Percentiles rank a stretch among this genome's conserved stretches.
Evolutionary conservation across 2,113 vertebrate genomes (phyloP).

Genomic region (Larimichthys crocea): DNA sequence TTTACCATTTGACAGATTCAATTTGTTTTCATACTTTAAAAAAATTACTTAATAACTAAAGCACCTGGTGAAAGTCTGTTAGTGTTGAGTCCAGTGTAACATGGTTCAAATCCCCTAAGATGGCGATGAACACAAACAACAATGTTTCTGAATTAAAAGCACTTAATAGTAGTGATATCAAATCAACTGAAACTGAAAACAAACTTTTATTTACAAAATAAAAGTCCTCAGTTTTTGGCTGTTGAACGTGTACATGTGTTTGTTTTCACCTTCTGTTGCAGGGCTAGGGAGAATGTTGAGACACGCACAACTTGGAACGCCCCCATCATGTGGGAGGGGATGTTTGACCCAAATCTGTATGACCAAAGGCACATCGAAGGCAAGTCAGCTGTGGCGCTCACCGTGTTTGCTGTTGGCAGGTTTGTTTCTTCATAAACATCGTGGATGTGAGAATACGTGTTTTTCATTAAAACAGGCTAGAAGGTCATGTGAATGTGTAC

Average conservation of each 20-base stretch:
- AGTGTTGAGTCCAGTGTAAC: too few relatives aligned
- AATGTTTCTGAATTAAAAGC: too few relatives aligned
- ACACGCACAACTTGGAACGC: constrained; percentile 82
- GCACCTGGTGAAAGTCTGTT: too few relatives aligned
- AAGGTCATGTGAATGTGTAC: too few relatives aligned
- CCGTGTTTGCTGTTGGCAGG: constrained; percentile 85
- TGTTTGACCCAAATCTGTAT: constrained; percentile 69
- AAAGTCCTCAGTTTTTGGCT: neutral
- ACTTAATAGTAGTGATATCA: too few relatives aligned
- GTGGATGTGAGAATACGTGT: neutral
- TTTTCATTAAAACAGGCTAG: too few relatives aligned
- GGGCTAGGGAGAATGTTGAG: constrained; percentile 68
- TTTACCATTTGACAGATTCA: too few relatives aligned
- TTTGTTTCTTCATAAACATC: constrained; percentile 44
- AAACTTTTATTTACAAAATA: neutral
- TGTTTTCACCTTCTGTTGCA: constrained; percentile 12
- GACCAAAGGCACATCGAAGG: constrained; percentile 51
- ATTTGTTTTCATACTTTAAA: too few relatives aligned
- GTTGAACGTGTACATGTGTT: neutral
- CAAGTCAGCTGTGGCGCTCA: constrained; percentile 80
- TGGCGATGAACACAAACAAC: too few relatives aligned
- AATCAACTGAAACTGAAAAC: too few relatives aligned
- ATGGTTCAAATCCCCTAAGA: too few relatives aligned
- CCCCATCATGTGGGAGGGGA: constrained; percentile 84
- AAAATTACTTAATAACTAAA: too few relatives aligned